A percentile compares a stretch with the other conserved stretches of the same genome.
These are phyloP conservation scores for Caenorhabditis becei DNA, from an alignment of 2,888 invertebrate genomes.

Conservation along the genomic window DNA sequence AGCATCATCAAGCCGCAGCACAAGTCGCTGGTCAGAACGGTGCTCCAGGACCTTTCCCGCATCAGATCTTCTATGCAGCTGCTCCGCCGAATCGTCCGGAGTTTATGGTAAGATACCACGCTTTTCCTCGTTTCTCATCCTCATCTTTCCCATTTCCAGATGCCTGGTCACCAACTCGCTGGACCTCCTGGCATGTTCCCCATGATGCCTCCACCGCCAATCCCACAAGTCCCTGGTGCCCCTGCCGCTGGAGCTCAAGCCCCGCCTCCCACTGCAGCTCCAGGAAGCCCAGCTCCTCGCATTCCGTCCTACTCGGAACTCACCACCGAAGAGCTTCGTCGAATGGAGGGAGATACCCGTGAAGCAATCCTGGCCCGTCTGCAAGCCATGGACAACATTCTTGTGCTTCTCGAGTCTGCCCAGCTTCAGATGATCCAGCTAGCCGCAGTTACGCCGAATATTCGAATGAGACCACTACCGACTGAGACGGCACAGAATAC, in stretches of 20 bases:
- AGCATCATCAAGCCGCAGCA: constrained; percentile 45
- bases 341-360: constrained; percentile 90
- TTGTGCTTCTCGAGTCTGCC: constrained; percentile 93
- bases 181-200: constrained; percentile 59
- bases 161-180: constrained; percentile 24
- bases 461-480: background rate
- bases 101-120: constrained; percentile 52
- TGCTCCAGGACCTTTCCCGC: constrained; percentile 70
- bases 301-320: constrained; percentile 84
- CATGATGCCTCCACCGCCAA: constrained; percentile 81
- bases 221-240: constrained; percentile 58
- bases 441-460: constrained; percentile 20
- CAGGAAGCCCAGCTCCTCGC: background rate
- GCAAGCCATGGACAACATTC: constrained; percentile 90
- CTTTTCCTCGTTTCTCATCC: background rate
- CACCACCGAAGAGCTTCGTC: constrained; percentile 89
- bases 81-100: constrained; percentile 59
- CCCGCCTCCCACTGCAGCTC: too few relatives aligned
- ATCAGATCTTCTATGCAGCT: constrained; percentile 54
- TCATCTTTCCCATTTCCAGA: background rate
- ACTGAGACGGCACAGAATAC: background rate
- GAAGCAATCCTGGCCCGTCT: constrained; percentile 93
- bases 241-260: background rate
- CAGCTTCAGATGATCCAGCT: constrained; percentile 84
- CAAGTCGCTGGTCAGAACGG: constrained; percentile 1